These are phyloP conservation scores for Drosophila arizonae DNA, from an alignment of 1,140 invertebrate genomes.

Conservation along the genomic window DNA sequence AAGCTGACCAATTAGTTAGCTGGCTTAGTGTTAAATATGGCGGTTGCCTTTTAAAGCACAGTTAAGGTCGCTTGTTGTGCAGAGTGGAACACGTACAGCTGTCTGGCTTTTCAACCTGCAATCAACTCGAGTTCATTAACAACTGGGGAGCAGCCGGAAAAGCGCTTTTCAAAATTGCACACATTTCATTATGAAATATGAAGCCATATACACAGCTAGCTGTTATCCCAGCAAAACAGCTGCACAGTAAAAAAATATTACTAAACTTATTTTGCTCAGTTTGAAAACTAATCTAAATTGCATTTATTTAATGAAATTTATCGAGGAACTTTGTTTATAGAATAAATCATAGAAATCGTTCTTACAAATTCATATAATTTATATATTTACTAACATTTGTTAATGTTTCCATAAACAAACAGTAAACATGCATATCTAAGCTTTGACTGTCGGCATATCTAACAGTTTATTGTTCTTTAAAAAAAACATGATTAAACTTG, in stretches of 20 bases:
- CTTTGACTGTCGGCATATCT: too few relatives aligned
- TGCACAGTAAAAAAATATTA: background rate
- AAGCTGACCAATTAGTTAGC: slow-evolving; percentile 56
- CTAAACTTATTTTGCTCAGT: too few relatives aligned
- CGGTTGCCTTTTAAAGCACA: slow-evolving; percentile 39
- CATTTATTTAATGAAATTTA: too few relatives aligned
- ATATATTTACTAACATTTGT: too few relatives aligned
- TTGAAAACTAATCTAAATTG: too few relatives aligned
- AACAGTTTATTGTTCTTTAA: too few relatives aligned
- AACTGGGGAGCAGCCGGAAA: slow-evolving; percentile 27
- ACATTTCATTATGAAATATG: slow-evolving; percentile 28
- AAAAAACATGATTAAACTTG: too few relatives aligned
- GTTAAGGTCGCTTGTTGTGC: slow-evolving; percentile 22
- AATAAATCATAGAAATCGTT: too few relatives aligned
- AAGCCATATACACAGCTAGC: slow-evolving; percentile 4
- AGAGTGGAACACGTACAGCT: slow-evolving; percentile 18
- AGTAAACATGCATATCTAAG: too few relatives aligned
- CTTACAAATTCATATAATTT: too few relatives aligned
- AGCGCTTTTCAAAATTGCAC: slow-evolving; percentile 21
- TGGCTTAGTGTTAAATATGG: slow-evolving; percentile 32
- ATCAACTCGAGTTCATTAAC: slow-evolving; percentile 58
- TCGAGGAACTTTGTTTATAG: too few relatives aligned
- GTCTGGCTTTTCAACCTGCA: slow-evolving; percentile 24
- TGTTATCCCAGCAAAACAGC: background rate
- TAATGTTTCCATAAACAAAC: too few relatives aligned